Conservation (phyloP, 2,888 invertebrate genomes). For the Clusia tigrina region DNA sequence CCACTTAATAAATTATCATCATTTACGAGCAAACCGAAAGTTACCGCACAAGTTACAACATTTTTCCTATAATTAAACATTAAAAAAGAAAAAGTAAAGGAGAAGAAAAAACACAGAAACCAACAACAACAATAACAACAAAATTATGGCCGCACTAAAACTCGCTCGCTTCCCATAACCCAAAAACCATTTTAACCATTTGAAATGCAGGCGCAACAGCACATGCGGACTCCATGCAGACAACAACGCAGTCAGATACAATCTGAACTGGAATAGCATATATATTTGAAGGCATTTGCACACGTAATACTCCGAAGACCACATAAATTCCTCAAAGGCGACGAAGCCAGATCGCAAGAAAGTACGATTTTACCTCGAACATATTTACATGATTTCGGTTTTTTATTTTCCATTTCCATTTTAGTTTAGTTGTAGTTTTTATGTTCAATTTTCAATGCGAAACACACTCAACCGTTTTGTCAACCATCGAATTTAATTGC, state of each 20-base stretch:
- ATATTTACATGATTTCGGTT: no score
- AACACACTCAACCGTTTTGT: no score
- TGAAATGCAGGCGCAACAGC: background rate
- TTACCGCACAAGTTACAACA: slow-evolving; percentile 11
- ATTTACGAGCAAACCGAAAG: slow-evolving; percentile 5
- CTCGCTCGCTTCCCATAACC: background rate
- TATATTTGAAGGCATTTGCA: background rate
- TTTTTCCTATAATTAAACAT: background rate
- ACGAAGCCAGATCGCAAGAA: background rate
- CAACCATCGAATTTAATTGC: no score
- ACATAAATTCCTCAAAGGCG: background rate
- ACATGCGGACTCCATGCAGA: background rate
- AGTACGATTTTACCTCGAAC: no score
- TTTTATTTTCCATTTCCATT: no score
- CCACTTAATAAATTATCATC: slow-evolving; percentile 1
- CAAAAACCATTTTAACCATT: background rate
- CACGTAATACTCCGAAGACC: background rate
- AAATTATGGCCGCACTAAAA: background rate
- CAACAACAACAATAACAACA: background rate
- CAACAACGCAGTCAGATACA: background rate
- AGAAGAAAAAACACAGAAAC: no score
- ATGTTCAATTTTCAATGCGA: no score
- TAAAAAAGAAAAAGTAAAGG: no score
- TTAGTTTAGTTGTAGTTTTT: no score
- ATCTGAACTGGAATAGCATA: background rate